These are phyloP conservation scores for Nettapus auritus DNA, from an alignment of 2,113 vertebrate species.

Conservation along the genomic window DNA sequence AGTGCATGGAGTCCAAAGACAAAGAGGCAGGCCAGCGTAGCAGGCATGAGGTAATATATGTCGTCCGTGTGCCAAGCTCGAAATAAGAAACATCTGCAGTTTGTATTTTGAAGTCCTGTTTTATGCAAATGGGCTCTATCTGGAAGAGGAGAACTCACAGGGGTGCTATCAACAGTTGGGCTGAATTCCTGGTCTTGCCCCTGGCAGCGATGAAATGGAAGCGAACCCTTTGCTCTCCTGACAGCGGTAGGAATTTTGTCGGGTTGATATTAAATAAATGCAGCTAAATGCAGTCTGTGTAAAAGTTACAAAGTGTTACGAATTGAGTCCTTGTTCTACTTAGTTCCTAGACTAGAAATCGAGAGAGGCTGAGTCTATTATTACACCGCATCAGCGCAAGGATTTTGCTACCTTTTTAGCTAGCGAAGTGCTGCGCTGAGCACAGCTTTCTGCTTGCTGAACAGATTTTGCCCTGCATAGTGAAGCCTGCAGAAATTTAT, in stretches of 20 bases:
- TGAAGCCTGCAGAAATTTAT: neutral
- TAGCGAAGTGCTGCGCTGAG: neutral
- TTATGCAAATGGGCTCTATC: conserved; percentile 37
- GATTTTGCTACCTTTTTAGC: neutral
- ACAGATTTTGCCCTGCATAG: neutral
- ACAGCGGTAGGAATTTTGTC: neutral
- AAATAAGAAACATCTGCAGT: conserved; percentile 74
- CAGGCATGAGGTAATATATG: conserved; percentile 71
- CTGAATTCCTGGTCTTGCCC: neutral
- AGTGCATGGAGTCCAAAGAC: conserved; percentile 51
- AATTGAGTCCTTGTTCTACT: neutral
- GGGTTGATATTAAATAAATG: neutral
- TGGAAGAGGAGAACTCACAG: neutral
- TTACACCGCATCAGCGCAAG: neutral
- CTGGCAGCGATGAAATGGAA: conserved; percentile 1
- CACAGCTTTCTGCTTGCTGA: neutral
- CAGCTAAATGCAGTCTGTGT: neutral
- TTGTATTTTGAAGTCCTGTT: conserved; percentile 56
- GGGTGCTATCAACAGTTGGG: neutral
- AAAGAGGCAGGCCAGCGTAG: conserved; percentile 52
- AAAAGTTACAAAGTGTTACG: neutral
- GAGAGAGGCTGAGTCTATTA: neutral
- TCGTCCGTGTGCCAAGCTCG: conserved; percentile 36
- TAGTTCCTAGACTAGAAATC: neutral
- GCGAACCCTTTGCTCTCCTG: neutral